phyloP scores from a whole-genome alignment of 2,113 vertebrate genomes.

The Vulpes ferrilata region DNA sequence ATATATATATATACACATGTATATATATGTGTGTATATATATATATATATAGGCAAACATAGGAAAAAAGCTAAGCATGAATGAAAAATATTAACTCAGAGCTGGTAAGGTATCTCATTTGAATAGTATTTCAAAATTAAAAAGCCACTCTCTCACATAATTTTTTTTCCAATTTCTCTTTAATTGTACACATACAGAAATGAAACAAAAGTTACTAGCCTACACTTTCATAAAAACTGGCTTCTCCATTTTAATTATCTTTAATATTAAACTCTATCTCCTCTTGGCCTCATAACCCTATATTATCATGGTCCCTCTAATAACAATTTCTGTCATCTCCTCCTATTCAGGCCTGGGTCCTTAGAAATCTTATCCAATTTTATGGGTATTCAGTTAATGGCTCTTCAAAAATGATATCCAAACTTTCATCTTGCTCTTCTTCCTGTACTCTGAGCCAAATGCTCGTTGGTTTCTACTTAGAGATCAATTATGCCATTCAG shows the following conservation, averaged over 20 bases:
- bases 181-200: background rate
- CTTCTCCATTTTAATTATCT: background rate
- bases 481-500: background rate
- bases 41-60: background rate
- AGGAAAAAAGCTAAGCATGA: background rate
- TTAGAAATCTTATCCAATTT: background rate
- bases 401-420: background rate
- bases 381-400: background rate
- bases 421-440: background rate
- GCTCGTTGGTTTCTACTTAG: background rate
- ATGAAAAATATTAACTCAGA: slow-evolving; percentile 48
- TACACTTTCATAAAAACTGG: background rate
- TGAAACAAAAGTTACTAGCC: background rate
- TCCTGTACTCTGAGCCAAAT: background rate
- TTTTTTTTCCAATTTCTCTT: slow-evolving; percentile 19
- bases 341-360: background rate
- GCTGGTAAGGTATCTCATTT: background rate
- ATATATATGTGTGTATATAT: too few relatives aligned
- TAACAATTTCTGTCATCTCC: background rate
- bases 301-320: background rate
- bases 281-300: background rate
- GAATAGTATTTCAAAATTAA: background rate
- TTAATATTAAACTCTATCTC: background rate
- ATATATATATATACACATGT: too few relatives aligned
- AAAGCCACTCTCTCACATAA: background rate